Evolutionary conservation across 2,888 invertebrate genomes (phyloP).

Genomic region (Epirrhoe tristata): DNA sequence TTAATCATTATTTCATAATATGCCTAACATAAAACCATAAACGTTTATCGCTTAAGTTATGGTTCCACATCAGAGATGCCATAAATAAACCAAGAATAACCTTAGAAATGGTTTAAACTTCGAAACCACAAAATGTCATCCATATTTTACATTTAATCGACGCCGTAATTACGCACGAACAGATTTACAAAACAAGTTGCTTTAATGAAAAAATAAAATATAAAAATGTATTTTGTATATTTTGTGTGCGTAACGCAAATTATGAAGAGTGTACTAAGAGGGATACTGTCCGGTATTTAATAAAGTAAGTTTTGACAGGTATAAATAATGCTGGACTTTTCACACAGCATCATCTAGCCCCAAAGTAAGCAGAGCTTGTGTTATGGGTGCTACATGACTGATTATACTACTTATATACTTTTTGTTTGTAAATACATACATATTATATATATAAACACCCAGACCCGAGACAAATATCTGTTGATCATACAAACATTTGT

Average conservation of each 20-base stretch:
- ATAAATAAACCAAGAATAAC: conserved; percentile 12
- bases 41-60: neutral
- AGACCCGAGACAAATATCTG: no score
- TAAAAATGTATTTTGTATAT: neutral
- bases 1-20: neutral
- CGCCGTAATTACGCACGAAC: conserved; percentile 27
- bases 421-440: no score
- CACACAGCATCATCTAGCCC: no score
- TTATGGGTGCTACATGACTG: no score
- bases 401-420: no score
- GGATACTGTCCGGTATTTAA: neutral
- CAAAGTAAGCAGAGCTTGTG: no score
- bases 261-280: conserved; percentile 14
- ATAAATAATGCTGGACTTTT: no score
- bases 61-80: conserved; percentile 1
- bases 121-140: conserved; percentile 22
- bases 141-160: conserved; percentile 32
- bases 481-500: no score
- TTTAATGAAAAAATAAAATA: conserved; percentile 21
- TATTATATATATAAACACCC: no score
- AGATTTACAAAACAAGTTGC: conserved; percentile 24
- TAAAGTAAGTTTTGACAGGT: neutral
- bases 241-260: conserved; percentile 17
- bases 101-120: conserved; percentile 11
- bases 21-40: neutral